These are phyloP conservation scores for Euleptes europaea DNA, from an alignment of 2,113 vertebrate species.

Conservation along the genomic window DNA sequence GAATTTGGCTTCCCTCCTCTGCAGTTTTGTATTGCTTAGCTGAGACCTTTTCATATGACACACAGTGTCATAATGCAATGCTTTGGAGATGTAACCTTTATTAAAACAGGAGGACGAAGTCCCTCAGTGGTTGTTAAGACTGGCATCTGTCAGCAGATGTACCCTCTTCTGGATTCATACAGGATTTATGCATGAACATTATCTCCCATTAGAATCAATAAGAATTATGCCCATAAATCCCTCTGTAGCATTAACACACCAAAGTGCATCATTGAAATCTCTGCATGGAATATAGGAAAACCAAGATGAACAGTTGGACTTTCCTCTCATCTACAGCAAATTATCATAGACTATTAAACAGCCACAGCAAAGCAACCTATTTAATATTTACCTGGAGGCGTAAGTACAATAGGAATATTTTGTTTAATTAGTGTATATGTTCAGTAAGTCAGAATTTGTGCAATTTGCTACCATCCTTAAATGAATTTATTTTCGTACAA, in stretches of 20 bases:
- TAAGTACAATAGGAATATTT: constrained; percentile 49
- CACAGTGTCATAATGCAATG: not conserved
- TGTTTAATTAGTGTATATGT: constrained; percentile 57
- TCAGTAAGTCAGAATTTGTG: constrained; percentile 34
- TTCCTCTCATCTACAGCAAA: constrained; percentile 52
- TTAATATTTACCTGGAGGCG: constrained; percentile 49
- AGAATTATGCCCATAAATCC: constrained; percentile 24
- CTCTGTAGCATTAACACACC: not conserved
- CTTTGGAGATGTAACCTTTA: constrained; percentile 38
- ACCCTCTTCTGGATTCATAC: constrained; percentile 12
- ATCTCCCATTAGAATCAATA: constrained; percentile 27
- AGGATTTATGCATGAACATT: constrained; percentile 26
- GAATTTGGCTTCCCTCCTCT: not conserved
- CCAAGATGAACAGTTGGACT: constrained; percentile 27
- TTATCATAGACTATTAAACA: constrained; percentile 51
- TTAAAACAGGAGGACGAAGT: constrained; percentile 20
- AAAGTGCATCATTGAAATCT: constrained; percentile 17
- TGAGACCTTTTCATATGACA: constrained; percentile 28
- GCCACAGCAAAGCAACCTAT: constrained; percentile 37
- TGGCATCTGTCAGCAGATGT: constrained; percentile 28
- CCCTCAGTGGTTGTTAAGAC: constrained; percentile 34
- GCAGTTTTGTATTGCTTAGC: constrained; percentile 37
- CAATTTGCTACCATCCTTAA: not conserved
- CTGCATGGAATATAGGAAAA: constrained; percentile 14
- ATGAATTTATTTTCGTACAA: constrained; percentile 16